Evolutionary conservation across 2,113 vertebrate species (phyloP), one percentile per base, ranked within the genome.

Genomic region (Scalopus aquaticus): DNA sequence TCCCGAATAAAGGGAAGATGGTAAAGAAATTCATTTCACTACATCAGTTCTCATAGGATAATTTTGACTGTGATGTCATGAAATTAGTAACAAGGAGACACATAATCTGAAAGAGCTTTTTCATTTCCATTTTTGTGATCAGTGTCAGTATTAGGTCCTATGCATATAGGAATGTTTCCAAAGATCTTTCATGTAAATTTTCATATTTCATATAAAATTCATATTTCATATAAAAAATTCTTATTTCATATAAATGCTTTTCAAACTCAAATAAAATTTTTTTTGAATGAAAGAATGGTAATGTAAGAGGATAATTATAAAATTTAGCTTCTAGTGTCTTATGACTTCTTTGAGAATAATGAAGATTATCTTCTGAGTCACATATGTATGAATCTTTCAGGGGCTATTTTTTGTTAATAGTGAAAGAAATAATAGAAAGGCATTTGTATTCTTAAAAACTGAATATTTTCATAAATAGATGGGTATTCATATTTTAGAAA

Each of bases 391-490:
- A 88, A 54, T 82, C 22, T 77, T 67, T 65, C 28, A 12, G 4
- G 10, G 42, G 13, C 0, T 82, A 32, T 91, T 93, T 93, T 51
- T 65, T 69, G 51, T 78, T 86, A 78, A 46, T 67, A 28, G 51
- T 96, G 30, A 65, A 77, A 86, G 95, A 85, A 78, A 44, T 74
- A 79, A 37, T 79, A 88, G n/a, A n/a, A 11, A 90, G 72, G 1
- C 1, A 20, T 8, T 72, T 17, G 60, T 69, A 4, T 81, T 44
- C n/a, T 35, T 46, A 91, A 82, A 79, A 20, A 60, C 24, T 54
- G 37, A 93, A 24, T 88, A 78, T 39, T 92, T 96, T 80, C 42
- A 74, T 24, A 93, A 92, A 76, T 42, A 39, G 26, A 12, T 85
- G 56, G 42, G n/a, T 58, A 51, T 46, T 32, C 9, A 82, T 5